Base-by-base conservation (phyloP, 1,140 invertebrate species). In the Eciton burchellii region DNA sequence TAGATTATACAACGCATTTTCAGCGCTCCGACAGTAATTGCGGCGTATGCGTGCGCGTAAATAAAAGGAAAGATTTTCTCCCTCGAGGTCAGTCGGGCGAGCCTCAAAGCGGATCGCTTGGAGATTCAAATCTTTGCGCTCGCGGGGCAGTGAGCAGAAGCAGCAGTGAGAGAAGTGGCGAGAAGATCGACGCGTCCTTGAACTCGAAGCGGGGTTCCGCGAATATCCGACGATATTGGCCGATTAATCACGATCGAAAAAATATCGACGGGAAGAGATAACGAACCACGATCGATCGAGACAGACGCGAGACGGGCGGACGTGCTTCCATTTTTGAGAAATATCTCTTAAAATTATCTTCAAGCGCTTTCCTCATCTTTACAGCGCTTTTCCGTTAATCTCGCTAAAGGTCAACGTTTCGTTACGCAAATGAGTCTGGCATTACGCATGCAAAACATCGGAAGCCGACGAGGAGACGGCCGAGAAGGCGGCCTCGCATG, bases 371-470 rank as follows among this genome's bases (percentile, higher is more conserved):
- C 35, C 6, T 35, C 35, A 35, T 35, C 35, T 35, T 35, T 35
- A 2, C 2, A 35, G 6, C 6, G 2, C 6, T 35, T 35, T 35
- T 35, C 35, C 35, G 35, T 35, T n/a, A n/a, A 35, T 35, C 35
- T 76, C 14, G 54, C 43, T 43, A 24, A 57, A 8, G 19, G 8
- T 41, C 35, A 76, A 52, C 45, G 35, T 76, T 76, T 76, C 12
- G 41, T 52, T 26, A 26, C 19, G 16, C 24, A 19, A 76, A 76
- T 24, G 59, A 76, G 29, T 76, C 6, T 35, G 16, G 45, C 19
- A 6, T 52, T 65, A 65, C 21, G 65, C 65, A 76, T 54, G 73
- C 12, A 76, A 76, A 65, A 65, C 16, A 45, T 19, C 65, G 8
- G n/a, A 59, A 12, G 14, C 14, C 0, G 26, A 49, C 35, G 66